These are phyloP conservation scores for Leptinotarsa defecta DNA, from an alignment of 1,140 invertebrate genomes.

Conservation along the genomic window DNA sequence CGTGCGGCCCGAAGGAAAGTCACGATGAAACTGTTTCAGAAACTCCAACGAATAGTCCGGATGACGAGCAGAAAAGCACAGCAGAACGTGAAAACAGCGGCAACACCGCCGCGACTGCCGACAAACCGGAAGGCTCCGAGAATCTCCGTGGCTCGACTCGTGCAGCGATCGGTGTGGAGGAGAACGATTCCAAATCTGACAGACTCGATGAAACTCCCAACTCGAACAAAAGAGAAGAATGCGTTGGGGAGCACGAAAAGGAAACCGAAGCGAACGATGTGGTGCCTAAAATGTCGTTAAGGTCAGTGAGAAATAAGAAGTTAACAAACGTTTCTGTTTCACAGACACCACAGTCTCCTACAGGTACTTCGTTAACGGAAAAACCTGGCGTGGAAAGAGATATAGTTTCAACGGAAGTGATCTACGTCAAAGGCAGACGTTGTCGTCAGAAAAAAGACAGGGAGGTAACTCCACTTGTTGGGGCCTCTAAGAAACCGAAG, in stretches of 20 bases:
- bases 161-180: neutral
- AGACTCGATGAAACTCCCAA: neutral
- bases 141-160: neutral
- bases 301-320: conserved; percentile 16
- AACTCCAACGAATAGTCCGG: neutral
- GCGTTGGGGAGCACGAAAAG: neutral
- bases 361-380: too few species aligned
- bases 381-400: neutral
- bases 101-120: neutral
- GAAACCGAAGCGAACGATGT: neutral
- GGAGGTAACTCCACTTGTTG: conserved; percentile 2
- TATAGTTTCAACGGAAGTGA: conserved; percentile 16
- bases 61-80: conserved; percentile 25
- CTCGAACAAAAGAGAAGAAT: neutral
- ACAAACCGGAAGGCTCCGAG: neutral
- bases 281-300: conserved; percentile 19
- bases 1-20: conserved; percentile 29
- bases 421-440: conserved; percentile 22
- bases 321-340: too few species aligned
- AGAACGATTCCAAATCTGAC: too few species aligned
- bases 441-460: neutral
- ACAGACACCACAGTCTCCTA: too few species aligned
- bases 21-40: neutral
- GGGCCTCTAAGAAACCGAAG: conserved; percentile 39
- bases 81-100: neutral